Base-by-base conservation (phyloP, 2,888 invertebrate species). In the Polydrusus cervinus region DNA sequence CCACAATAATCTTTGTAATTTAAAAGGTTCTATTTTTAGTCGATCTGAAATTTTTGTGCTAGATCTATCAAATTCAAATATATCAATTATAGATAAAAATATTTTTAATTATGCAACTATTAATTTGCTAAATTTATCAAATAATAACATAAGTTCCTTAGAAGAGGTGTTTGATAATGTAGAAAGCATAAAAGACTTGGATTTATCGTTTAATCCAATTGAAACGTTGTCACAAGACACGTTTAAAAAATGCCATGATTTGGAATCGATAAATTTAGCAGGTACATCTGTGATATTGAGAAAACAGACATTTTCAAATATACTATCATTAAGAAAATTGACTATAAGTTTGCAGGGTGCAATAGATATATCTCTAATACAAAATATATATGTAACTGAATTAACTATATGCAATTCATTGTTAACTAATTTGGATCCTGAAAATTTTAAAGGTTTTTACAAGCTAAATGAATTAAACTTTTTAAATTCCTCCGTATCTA, bases 401-500 rank as follows among this genome's bases (percentile, higher is more conserved):
- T 34, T 74, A 14, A 68, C 30, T 16, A 51, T 74, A 45, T 16
- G 11, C 0, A 69, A 74, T 55, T 68, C 74, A n/a, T 45, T 38
- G 5, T n/a, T 74, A 57, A 38, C 10, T 18, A 10, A 14, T 10
- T 25, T 74, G 25, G 18, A 38, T 10, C 53, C 68, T 5, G 68
- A 55, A 11, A 38, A 55, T 43, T 74, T 74, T 55, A 69, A 62
- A 25, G 68, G 64, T 16, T 74, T 69, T 57, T 57, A 74, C 38
- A 69, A 62, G 20, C 38, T 74, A 6, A 69, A 10, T 14, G 16
- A 45, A 20, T 64, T 74, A 64, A 62, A 16, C 2, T 74, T 74
- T 51, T 18, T 40, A n/a, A 16, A 64, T n/a, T 74, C 68, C 5
- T 53, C 68, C 1, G 69, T 45, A 0, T 34, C 55, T 18, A 49